phyloP scores from a whole-genome alignment of 2,888 invertebrate genomes.

The Imbricaverruca yamaguchii region DNA sequence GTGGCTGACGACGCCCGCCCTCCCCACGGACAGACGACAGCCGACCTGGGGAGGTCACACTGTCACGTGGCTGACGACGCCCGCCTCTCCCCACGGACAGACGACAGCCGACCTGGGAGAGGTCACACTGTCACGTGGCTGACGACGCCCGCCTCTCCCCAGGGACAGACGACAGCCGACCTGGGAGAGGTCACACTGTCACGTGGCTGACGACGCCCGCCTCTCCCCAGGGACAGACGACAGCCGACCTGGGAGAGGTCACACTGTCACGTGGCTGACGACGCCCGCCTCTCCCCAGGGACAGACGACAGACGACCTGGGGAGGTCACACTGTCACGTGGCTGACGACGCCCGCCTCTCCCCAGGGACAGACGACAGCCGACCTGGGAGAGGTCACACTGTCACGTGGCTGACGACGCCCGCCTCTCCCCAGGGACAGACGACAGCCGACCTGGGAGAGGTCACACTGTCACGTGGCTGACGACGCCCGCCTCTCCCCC shows the following conservation, averaged over 20 bases:
- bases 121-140: neutral
- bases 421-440: no score
- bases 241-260: constrained; percentile 37
- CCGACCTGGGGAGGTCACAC: no score
- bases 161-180: no score
- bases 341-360: constrained; percentile 50
- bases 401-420: no score
- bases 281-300: no score
- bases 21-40: no score
- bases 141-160: no score
- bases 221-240: constrained; percentile 55
- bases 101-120: constrained; percentile 40
- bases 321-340: constrained; percentile 35
- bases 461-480: constrained; percentile 36
- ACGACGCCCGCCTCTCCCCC: constrained; percentile 55
- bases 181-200: no score
- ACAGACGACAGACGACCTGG: no score
- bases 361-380: constrained; percentile 52
- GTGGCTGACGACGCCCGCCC: no score
- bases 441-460: no score
- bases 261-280: neutral
- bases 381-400: constrained; percentile 36
- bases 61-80: constrained; percentile 45
- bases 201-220: constrained; percentile 48
- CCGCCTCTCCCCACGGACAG: constrained; percentile 56